phyloP scores from a whole-genome alignment of 2,113 vertebrate species.

The Girardinichthys multiradiatus region DNA sequence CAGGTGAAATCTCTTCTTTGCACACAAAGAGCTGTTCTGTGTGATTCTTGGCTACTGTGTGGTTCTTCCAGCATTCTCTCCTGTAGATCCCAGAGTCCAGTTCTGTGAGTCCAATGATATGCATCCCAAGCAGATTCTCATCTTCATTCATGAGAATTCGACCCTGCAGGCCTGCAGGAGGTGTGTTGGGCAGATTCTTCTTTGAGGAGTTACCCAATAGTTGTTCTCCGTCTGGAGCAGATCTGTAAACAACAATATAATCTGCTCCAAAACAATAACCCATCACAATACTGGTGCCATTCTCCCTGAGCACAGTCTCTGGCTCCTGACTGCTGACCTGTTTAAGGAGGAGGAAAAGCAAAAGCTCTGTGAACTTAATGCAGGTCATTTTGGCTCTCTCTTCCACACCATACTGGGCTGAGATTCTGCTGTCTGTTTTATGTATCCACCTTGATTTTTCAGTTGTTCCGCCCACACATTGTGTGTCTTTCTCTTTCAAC shows the following conservation, averaged over 20 bases:
- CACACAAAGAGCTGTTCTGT: conserved; percentile 67
- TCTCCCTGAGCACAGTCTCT: conserved; percentile 43
- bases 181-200: not conserved
- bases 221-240: conserved; percentile 49
- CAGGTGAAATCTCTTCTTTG: conserved; percentile 28
- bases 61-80: conserved; percentile 74
- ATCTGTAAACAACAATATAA: conserved; percentile 71
- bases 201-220: conserved; percentile 75
- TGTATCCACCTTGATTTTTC: conserved; percentile 33
- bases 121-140: conserved; percentile 53
- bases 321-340: conserved; percentile 33
- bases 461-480: conserved; percentile 68
- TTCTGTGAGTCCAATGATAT: conserved; percentile 56
- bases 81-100: conserved; percentile 73
- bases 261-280: conserved; percentile 77
- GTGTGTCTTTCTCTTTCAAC: not conserved
- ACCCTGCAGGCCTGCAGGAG: conserved; percentile 46
- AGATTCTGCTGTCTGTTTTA: conserved; percentile 11
- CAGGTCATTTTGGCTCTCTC: conserved; percentile 57
- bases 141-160: conserved; percentile 43
- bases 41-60: conserved; percentile 4
- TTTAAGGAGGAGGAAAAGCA: conserved; percentile 63
- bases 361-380: conserved; percentile 6
- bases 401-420: conserved; percentile 15
- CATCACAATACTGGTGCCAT: conserved; percentile 49